phyloP scores from a whole-genome alignment of 2,797 vertebrate species.

The Neosalanx taihuensis region DNA sequence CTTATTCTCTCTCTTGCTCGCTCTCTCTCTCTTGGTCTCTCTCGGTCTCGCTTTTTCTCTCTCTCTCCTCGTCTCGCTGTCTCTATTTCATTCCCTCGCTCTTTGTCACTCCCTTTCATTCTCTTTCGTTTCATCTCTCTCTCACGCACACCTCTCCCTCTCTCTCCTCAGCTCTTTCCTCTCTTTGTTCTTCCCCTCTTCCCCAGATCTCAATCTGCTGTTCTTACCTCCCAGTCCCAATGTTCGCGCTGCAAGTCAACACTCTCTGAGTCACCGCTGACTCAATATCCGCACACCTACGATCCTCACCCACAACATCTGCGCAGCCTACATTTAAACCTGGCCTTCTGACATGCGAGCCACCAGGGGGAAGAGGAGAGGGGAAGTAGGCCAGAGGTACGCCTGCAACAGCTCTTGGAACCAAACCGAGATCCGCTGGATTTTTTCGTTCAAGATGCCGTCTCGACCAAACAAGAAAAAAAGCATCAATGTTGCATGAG shows the following conservation, averaged over 20 bases:
- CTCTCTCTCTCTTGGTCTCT: neutral
- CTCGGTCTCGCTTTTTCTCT: neutral
- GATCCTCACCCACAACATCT: conserved; percentile 59
- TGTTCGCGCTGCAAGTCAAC: conserved; percentile 32
- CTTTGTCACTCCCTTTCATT: conserved; percentile 5
- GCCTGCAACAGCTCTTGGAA: conserved; percentile 62
- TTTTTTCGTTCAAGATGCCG: conserved; percentile 37
- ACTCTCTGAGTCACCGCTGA: conserved; percentile 41
- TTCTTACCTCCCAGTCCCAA: conserved; percentile 16
- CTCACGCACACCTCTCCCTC: conserved; percentile 26
- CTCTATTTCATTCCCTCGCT: conserved; percentile 8
- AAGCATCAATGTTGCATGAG: conserved; percentile 34
- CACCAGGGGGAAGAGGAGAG: conserved; percentile 52
- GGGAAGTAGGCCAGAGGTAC: conserved; percentile 69
- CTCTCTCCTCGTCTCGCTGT: conserved; percentile 1
- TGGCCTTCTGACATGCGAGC: conserved; percentile 56
- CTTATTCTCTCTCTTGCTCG: neutral
- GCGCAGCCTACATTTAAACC: conserved; percentile 66
- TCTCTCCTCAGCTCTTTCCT: conserved; percentile 11
- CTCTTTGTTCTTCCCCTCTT: neutral
- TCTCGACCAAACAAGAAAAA: conserved; percentile 33
- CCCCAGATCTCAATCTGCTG: neutral
- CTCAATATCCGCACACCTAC: conserved; percentile 48
- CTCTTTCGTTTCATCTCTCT: conserved; percentile 7
- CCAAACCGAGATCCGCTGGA: conserved; percentile 38